phyloP scores from a whole-genome alignment of 1,140 invertebrate species.

The Drosophila prosaltans region DNA sequence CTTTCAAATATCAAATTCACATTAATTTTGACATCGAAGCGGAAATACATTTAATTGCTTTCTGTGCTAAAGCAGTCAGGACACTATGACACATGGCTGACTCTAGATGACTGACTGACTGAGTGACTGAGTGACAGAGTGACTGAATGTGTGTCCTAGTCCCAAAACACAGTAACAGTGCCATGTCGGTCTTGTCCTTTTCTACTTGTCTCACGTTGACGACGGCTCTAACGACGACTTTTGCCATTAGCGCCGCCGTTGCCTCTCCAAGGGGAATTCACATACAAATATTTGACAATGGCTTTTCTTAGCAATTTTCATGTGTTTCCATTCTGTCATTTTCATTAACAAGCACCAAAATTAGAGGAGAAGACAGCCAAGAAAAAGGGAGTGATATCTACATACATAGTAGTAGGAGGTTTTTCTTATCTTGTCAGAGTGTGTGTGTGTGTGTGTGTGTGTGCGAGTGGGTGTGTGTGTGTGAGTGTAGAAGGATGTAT shows the following conservation, averaged over 20 bases:
- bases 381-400: neutral
- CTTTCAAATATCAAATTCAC: constrained; percentile 75
- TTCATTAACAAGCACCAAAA: constrained; percentile 51
- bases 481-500: neutral
- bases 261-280: constrained; percentile 44
- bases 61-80: constrained; percentile 31
- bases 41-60: constrained; percentile 80
- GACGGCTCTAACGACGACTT: constrained; percentile 48
- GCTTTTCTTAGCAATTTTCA: constrained; percentile 55
- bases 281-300: constrained; percentile 60
- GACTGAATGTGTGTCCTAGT: constrained; percentile 10
- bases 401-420: neutral
- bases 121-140: neutral
- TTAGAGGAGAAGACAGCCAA: neutral
- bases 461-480: constrained; percentile 5
- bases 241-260: constrained; percentile 55
- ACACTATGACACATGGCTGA: constrained; percentile 15
- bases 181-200: neutral
- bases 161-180: neutral
- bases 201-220: constrained; percentile 7
- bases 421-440: neutral
- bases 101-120: constrained; percentile 12
- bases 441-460: no score
- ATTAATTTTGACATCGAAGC: constrained; percentile 78
- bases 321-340: constrained; percentile 69